These are phyloP conservation scores for Mixornis gularis DNA, from an alignment of 2,113 vertebrate genomes.

Conservation along the genomic window DNA sequence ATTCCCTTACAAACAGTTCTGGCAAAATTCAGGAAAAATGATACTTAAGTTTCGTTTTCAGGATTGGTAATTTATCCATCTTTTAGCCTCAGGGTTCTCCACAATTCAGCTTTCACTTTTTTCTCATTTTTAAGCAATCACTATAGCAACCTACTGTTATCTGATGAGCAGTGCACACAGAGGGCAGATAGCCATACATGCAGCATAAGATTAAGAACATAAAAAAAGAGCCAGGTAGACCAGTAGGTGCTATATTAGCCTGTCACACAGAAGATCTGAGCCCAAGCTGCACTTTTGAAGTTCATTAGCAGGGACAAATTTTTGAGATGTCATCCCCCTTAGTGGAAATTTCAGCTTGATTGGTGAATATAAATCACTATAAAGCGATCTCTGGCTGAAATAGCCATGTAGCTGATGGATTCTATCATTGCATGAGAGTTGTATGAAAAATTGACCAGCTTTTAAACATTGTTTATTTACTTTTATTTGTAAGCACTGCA, in stretches of 20 bases:
- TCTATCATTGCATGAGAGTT: background rate
- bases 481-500: background rate
- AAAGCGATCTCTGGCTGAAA: background rate
- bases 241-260: background rate
- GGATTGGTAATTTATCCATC: slow-evolving; percentile 15
- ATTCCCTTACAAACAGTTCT: background rate
- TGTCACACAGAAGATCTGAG: background rate
- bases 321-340: background rate
- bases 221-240: background rate
- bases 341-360: background rate
- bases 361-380: background rate
- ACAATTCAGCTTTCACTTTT: background rate
- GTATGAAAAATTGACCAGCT: background rate
- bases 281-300: background rate
- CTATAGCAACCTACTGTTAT: slow-evolving; percentile 48
- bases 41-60: slow-evolving; percentile 2
- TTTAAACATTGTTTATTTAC: background rate
- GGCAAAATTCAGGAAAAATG: background rate
- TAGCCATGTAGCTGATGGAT: background rate
- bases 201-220: background rate
- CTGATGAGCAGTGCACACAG: background rate
- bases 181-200: background rate
- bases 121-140: slow-evolving; percentile 7
- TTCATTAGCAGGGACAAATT: background rate
- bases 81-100: slow-evolving; percentile 5